These are phyloP conservation scores for Xerus rutilus DNA, from an alignment of 2,797 vertebrate species.

Conservation along the genomic window DNA sequence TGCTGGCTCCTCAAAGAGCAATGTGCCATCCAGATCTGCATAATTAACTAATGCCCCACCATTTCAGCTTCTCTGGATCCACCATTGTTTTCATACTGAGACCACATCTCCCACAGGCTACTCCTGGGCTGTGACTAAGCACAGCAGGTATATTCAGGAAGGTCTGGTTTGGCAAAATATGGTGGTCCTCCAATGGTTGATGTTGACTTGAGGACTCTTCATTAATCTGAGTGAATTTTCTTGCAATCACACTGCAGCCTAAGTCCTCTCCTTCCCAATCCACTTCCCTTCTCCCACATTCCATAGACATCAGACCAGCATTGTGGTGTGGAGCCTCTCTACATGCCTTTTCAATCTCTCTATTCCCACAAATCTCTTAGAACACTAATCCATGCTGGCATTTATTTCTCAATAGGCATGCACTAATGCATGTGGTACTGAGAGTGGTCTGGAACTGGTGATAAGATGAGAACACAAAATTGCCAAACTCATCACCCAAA, in stretches of 20 bases:
- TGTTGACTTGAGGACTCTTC: not conserved
- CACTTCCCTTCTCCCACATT: not conserved
- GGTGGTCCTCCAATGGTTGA: not conserved
- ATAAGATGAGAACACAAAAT: not conserved
- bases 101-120: not conserved
- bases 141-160: no score
- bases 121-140: not conserved
- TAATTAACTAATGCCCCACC: not conserved
- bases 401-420: not conserved
- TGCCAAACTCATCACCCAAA: not conserved
- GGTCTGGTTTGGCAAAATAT: not conserved
- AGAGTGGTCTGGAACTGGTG: not conserved
- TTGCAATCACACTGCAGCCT: not conserved
- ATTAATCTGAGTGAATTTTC: not conserved
- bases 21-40: not conserved
- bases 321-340: not conserved
- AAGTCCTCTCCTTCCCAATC: not conserved
- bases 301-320: not conserved
- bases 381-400: not conserved
- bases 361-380: not conserved
- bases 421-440: not conserved
- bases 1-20: not conserved
- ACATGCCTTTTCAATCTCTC: not conserved
- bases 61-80: not conserved
- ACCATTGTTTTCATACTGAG: not conserved